Evolutionary conservation across 1,140 invertebrate species (phyloP), one percentile per base, ranked within the genome.

Genomic region (Eurosta solidaginis): DNA sequence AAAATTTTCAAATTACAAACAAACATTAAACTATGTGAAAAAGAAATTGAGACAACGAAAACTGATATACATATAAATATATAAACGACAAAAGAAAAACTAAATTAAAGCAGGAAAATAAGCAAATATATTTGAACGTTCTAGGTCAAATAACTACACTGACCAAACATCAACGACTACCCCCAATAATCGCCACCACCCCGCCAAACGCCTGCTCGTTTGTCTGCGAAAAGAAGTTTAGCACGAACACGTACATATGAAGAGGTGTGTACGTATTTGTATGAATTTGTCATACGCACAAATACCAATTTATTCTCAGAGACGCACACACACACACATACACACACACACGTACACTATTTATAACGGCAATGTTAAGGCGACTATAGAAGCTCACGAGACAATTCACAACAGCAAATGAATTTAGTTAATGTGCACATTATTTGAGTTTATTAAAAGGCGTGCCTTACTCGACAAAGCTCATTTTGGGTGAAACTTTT

Each of bases 351-450:
- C 33, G 44, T 17, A 9, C 44, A 9, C 33, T 40, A 68, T 36
- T 27, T 33, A 68, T 27, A 25, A 40, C 4, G 2, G 42, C 40
- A 33, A 20, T 3, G 3, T 7, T 3, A 59, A n/a, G n/a, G 17
- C 7, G 14, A 47, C 22, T 29, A 17, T 1, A 27, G 73, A n/a
- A 74, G 40, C 40, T 36, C 36, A 74, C 7, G 4, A 44, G 40
- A 14, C 20, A 22, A 68, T 7, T 27, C 59, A 25, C 29, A 50
- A 29, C 49, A 52, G 40, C 75, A 76, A 85, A 85, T 85, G 84
- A 85, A 85, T 85, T 85, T 83, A 82, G 84, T 85, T 85, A 85
- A 85, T 85, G 84, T 84, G 83, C 84, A 83, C 84, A 85, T 85
- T 85, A 85, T 82, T 84, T 83, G 82, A 85, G 82, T 84, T 84